Percentiles rank a stretch among this genome's conserved stretches.
phyloP scores from a whole-genome alignment of 1,140 invertebrate species.

The Drosophila kurseongensis region DNA sequence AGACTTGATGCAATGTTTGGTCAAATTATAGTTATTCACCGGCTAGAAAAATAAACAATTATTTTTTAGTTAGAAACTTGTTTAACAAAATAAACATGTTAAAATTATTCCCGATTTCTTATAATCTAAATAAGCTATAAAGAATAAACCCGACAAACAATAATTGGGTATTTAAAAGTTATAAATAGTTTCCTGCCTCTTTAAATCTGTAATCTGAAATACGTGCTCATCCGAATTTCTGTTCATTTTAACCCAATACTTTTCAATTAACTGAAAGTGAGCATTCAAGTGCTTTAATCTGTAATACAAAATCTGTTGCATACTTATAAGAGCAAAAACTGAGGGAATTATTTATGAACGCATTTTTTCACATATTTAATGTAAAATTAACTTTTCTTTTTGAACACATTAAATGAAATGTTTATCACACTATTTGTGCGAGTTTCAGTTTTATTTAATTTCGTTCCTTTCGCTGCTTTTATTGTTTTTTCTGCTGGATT shows the following conservation, averaged over 20 bases:
- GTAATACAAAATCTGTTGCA: slow-evolving; percentile 33
- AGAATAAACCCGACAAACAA: neutral
- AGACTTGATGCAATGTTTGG: neutral
- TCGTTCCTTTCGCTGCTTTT: slow-evolving; percentile 10
- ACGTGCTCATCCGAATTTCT: slow-evolving; percentile 8
- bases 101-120: no score
- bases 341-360: slow-evolving; percentile 16
- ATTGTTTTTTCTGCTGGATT: slow-evolving; percentile 33
- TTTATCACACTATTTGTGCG: slow-evolving; percentile 7
- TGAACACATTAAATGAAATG: slow-evolving; percentile 27
- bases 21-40: neutral
- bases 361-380: slow-evolving; percentile 29
- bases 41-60: neutral
- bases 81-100: no score
- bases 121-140: no score
- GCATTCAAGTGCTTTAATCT: slow-evolving; percentile 32
- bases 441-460: slow-evolving; percentile 9
- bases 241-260: slow-evolving; percentile 18
- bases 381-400: slow-evolving; percentile 34
- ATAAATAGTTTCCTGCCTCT: slow-evolving; percentile 3
- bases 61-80: no score
- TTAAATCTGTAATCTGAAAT: neutral
- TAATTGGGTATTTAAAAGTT: neutral
- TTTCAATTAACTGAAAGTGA: slow-evolving; percentile 38
- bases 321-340: slow-evolving; percentile 7